Percentiles rank a stretch among this genome's conserved stretches.
phyloP scores from a whole-genome alignment of 2,113 vertebrate genomes.

The Meriones unguiculatus region DNA sequence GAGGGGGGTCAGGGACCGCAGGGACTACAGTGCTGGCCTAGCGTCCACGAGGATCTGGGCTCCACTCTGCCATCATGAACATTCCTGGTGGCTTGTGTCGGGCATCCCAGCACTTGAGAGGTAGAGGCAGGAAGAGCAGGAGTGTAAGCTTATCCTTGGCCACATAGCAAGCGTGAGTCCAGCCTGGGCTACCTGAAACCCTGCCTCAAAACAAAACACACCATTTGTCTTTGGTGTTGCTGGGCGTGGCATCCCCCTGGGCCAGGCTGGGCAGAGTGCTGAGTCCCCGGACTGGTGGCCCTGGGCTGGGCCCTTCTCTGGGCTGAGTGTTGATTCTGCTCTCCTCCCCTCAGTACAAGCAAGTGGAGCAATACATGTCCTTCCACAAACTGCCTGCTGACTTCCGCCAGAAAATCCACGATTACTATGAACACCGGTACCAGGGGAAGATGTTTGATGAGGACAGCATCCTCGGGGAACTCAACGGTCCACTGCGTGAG shows the following conservation, averaged over 20 bases:
- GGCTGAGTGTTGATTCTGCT: accelerated
- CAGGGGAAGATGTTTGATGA: slow-evolving; percentile 99
- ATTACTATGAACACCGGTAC: slow-evolving; percentile 99
- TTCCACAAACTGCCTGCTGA: slow-evolving; percentile 98
- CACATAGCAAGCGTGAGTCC: not conserved
- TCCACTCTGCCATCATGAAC: no score
- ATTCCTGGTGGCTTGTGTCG: not conserved
- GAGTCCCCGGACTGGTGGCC: no score
- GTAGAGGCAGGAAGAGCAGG: not conserved
- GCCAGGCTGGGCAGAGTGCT: not conserved
- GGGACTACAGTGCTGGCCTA: not conserved
- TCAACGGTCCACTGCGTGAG: slow-evolving; percentile 96
- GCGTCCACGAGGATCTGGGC: not conserved
- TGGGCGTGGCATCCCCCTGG: not conserved
- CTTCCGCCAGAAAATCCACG: slow-evolving; percentile 97
- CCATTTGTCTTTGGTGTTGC: not conserved
- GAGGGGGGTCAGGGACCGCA: not conserved
- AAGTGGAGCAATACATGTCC: slow-evolving; percentile 99
- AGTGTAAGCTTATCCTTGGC: not conserved
- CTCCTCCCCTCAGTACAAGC: slow-evolving; percentile 92
- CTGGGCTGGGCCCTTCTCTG: no score
- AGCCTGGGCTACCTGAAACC: not conserved
- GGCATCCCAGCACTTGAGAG: not conserved
- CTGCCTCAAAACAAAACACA: not conserved
- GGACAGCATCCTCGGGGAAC: slow-evolving; percentile 98